These are phyloP conservation scores for Parazoanthus darwini DNA, from an alignment of 92 coral and sea anemone species.

Conservation along the genomic window DNA sequence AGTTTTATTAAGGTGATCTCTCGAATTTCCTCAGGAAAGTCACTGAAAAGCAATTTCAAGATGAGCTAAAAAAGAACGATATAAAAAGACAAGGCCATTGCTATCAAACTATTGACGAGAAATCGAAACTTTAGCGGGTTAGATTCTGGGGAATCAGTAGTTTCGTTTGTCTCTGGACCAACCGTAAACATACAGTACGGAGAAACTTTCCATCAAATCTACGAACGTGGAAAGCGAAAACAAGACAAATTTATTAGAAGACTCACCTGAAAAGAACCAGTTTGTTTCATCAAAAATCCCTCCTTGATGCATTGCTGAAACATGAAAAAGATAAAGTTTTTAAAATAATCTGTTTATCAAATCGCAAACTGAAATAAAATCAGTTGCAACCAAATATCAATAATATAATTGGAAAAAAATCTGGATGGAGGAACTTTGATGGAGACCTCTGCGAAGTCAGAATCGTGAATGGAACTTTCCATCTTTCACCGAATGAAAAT, in stretches of 20 bases:
- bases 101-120: background rate
- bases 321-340: constrained; percentile 10
- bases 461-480: background rate
- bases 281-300: constrained; percentile 91
- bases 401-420: background rate
- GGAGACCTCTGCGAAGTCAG: background rate
- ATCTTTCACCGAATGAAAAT: background rate
- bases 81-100: no score
- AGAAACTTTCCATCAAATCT: background rate
- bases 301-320: constrained; percentile 85
- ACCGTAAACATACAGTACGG: background rate
- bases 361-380: background rate
- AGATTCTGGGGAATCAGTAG: background rate
- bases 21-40: constrained; percentile 8
- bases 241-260: background rate
- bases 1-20: background rate
- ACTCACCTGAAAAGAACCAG: constrained; percentile 97
- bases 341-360: background rate
- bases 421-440: background rate
- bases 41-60: background rate
- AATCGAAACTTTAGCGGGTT: background rate
- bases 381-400: background rate
- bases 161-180: background rate
- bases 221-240: background rate
- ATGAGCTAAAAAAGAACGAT: background rate